Conservation (phyloP, 2,113 vertebrate species). For the Hydropotes inermis region DNA sequence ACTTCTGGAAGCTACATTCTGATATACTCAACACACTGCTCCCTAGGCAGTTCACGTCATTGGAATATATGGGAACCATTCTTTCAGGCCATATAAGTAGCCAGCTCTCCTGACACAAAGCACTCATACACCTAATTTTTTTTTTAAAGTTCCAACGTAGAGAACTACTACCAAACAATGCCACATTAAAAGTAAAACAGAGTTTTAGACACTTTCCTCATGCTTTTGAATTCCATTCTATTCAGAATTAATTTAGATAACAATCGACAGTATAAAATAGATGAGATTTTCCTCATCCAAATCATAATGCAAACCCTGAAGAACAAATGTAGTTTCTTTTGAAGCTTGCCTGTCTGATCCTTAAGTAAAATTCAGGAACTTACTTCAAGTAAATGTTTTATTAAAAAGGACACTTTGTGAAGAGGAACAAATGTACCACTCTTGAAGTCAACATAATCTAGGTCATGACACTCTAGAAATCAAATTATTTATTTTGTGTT, state of each 20-base stretch:
- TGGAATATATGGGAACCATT: neutral
- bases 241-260: slow-evolving; percentile 47
- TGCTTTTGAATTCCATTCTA: neutral
- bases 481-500: slow-evolving; percentile 33
- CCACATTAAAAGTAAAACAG: neutral
- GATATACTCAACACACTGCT: neutral
- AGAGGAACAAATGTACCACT: neutral
- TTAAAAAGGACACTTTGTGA: slow-evolving; percentile 6
- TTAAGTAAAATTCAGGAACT: neutral
- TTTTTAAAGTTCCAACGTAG: neutral
- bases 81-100: neutral
- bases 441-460: slow-evolving; percentile 45
- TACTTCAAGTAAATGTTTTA: slow-evolving; percentile 39
- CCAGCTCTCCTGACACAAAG: neutral
- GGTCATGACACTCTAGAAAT: slow-evolving; percentile 46
- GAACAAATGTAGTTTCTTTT: neutral
- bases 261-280: neutral
- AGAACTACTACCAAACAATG: neutral
- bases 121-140: neutral
- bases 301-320: slow-evolving; percentile 22
- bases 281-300: neutral
- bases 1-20: neutral
- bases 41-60: neutral
- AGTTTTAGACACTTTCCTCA: neutral
- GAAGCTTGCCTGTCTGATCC: slow-evolving; percentile 11